Evolutionary conservation across 2,888 invertebrate genomes (phyloP).

Genomic region (Elmis aenea): DNA sequence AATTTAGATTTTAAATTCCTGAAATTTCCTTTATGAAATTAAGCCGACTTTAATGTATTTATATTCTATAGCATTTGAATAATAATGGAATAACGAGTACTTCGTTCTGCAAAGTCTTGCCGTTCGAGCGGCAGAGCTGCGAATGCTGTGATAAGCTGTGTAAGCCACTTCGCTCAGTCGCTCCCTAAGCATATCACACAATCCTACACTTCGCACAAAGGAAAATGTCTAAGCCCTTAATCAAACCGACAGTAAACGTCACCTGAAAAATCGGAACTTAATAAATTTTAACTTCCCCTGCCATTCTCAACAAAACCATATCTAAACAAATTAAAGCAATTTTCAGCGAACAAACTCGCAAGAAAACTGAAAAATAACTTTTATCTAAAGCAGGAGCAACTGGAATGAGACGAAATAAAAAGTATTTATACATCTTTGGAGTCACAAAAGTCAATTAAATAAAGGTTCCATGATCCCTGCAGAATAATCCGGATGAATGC

Average conservation of each 20-base stretch:
- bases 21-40: constrained; percentile 15
- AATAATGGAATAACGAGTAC: constrained; percentile 37
- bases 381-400: too few relatives aligned
- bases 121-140: constrained; percentile 33
- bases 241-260: constrained; percentile 16
- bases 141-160: constrained; percentile 37
- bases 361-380: too few relatives aligned
- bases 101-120: constrained; percentile 33
- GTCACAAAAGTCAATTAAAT: constrained; percentile 24
- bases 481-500: constrained; percentile 25
- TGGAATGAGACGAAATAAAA: background rate
- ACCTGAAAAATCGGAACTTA: constrained; percentile 1
- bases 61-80: constrained; percentile 38
- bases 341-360: too few relatives aligned
- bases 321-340: too few relatives aligned
- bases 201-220: constrained; percentile 27
- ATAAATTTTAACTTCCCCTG: background rate
- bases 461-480: constrained; percentile 19
- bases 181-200: constrained; percentile 28
- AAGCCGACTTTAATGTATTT: constrained; percentile 31
- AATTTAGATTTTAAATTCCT: constrained; percentile 22
- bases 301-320: too few relatives aligned
- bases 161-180: constrained; percentile 34
- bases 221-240: constrained; percentile 24
- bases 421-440: constrained; percentile 6